Percentiles rank a stretch among this genome's conserved stretches.
phyloP scores from a whole-genome alignment of 2,888 invertebrate species.

The Gymnocheta viridis region DNA sequence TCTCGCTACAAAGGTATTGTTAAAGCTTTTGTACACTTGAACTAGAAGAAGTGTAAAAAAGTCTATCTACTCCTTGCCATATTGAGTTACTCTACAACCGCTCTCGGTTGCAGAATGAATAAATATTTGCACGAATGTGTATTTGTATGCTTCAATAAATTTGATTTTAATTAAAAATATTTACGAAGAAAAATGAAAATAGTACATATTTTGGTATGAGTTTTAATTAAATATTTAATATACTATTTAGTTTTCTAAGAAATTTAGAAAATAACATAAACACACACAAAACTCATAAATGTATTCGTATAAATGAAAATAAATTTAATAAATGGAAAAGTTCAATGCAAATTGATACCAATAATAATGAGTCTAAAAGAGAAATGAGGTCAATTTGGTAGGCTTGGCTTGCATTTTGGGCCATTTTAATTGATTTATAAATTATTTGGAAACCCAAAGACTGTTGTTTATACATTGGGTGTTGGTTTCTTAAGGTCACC shows the following conservation, averaged over 20 bases:
- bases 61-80: background rate
- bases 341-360: conserved; percentile 29
- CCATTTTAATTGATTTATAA: conserved; percentile 17
- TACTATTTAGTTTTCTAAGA: conserved; percentile 38
- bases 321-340: conserved; percentile 41
- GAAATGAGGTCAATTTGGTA: conserved; percentile 19
- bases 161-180: conserved; percentile 64
- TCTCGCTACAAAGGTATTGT: too few relatives aligned
- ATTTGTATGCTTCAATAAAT: conserved; percentile 56
- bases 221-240: conserved; percentile 48
- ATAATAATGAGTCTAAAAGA: conserved; percentile 13
- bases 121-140: background rate
- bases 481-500: conserved; percentile 9
- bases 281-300: background rate
- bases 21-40: too few relatives aligned
- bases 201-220: conserved; percentile 29
- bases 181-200: conserved; percentile 20
- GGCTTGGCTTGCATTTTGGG: conserved; percentile 41
- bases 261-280: background rate
- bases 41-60: background rate
- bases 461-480: background rate
- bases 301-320: background rate
- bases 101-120: background rate
- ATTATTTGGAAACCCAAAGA: conserved; percentile 13
- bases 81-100: background rate